phyloP scores from a whole-genome alignment of 1,140 invertebrate genomes.

The Centruroides sculpturatus region DNA sequence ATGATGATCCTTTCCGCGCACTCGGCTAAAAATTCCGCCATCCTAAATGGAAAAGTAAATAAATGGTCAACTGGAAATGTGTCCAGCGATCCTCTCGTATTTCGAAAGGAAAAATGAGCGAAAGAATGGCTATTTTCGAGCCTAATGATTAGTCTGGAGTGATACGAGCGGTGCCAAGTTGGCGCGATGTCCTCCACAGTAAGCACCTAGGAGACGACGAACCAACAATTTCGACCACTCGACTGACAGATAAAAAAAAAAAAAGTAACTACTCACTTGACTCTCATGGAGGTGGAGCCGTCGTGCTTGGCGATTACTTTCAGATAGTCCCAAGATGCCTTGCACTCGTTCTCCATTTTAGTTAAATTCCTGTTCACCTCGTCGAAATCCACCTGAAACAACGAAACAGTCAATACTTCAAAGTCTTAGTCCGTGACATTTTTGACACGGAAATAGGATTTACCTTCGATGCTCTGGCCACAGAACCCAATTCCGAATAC shows the following conservation, averaged over 20 bases:
- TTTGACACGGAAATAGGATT: neutral
- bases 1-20: conserved; percentile 94
- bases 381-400: conserved; percentile 59
- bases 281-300: conserved; percentile 62
- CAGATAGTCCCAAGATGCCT: conserved; percentile 92
- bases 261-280: neutral
- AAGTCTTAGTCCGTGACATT: no score
- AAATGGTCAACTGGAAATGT: neutral
- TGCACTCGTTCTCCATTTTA: conserved; percentile 88
- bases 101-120: no score
- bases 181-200: no score
- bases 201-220: no score
- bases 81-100: no score
- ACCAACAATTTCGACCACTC: no score
- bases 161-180: no score
- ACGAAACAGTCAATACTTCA: no score
- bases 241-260: no score
- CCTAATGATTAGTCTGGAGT: no score
- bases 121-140: no score
- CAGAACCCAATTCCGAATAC: conserved; percentile 91
- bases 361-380: conserved; percentile 66
- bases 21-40: conserved; percentile 75
- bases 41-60: neutral
- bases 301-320: conserved; percentile 93
- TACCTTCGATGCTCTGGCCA: conserved; percentile 66